Percentiles rank a stretch among this genome's conserved stretches.
phyloP scores from a whole-genome alignment of 2,888 invertebrate species.

The Chaetogeoica ovagalla region DNA sequence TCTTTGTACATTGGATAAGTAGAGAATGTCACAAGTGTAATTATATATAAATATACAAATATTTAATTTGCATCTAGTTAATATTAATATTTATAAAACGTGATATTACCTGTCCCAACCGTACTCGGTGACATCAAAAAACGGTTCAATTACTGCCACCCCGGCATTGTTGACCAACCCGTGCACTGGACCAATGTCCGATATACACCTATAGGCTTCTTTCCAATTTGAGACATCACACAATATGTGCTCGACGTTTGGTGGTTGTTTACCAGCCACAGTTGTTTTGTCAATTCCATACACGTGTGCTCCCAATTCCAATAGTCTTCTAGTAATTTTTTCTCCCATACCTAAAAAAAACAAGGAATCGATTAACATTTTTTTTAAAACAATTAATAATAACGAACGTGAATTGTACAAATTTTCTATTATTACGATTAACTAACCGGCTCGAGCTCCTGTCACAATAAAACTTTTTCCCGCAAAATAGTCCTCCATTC shows the following conservation, averaged over 20 bases:
- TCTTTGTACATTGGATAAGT: no score
- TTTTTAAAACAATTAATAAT: background rate
- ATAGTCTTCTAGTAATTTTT: background rate
- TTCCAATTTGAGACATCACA: slow-evolving; percentile 78
- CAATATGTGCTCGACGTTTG: slow-evolving; percentile 69
- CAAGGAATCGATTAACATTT: background rate
- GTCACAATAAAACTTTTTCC: slow-evolving; percentile 14
- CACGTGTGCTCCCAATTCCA: slow-evolving; percentile 2
- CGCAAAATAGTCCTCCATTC: slow-evolving; percentile 21
- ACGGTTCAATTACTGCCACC: slow-evolving; percentile 69
- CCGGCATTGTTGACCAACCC: slow-evolving; percentile 89
- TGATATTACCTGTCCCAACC: slow-evolving; percentile 70
- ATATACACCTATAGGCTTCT: slow-evolving; percentile 65
- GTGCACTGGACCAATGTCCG: slow-evolving; percentile 71
- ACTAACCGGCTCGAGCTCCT: slow-evolving; percentile 14
- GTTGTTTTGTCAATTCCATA: slow-evolving; percentile 60
- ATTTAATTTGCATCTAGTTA: background rate
- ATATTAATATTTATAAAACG: background rate
- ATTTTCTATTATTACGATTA: background rate
- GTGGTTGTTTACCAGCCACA: slow-evolving; percentile 66
- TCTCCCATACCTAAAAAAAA: slow-evolving; percentile 26
- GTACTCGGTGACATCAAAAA: slow-evolving; percentile 69
- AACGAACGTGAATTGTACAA: background rate
- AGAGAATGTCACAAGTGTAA: no score
- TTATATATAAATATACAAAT: no score